Percentiles rank a stretch among this genome's conserved stretches.
These are phyloP conservation scores for Ectropis grisescens DNA, from an alignment of 1,140 invertebrate genomes.

Conservation along the genomic window DNA sequence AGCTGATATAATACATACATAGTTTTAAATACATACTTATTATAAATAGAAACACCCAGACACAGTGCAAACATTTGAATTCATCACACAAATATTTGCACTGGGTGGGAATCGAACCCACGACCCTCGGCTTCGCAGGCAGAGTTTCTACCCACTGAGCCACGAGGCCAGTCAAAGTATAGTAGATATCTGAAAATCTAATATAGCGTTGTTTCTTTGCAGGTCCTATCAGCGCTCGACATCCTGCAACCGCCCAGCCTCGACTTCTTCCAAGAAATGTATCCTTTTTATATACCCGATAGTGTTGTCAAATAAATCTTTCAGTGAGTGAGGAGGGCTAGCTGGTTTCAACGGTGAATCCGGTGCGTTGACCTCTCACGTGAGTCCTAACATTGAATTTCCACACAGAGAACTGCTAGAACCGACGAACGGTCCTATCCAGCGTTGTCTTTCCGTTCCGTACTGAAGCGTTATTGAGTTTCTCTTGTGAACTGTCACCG, in stretches of 20 bases:
- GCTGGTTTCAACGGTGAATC: slow-evolving; percentile 12
- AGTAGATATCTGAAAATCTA: no score
- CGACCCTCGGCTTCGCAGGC: no score
- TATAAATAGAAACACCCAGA: no score
- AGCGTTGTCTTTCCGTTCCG: slow-evolving; percentile 14
- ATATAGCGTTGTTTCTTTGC: no score
- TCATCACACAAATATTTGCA: no score
- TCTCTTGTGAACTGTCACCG: slow-evolving; percentile 16
- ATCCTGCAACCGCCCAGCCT: slow-evolving; percentile 96
- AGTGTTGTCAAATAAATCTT: slow-evolving; percentile 4
- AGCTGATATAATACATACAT: no score
- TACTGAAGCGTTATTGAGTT: slow-evolving; percentile 19
- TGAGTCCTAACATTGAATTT: slow-evolving; percentile 14
- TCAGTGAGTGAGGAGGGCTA: slow-evolving; percentile 5
- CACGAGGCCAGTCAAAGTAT: no score
- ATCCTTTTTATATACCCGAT: slow-evolving; percentile 80
- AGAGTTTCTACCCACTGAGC: no score
- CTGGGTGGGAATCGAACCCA: no score
- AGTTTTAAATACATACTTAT: no score
- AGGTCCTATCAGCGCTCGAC: slow-evolving; percentile 96
- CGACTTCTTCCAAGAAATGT: slow-evolving; percentile 99
- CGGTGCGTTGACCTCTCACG: slow-evolving; percentile 16
- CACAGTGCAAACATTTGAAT: no score
- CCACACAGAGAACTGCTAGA: slow-evolving; percentile 13
- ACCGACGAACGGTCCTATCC: slow-evolving; percentile 7